Evolutionary conservation across 2,888 invertebrate genomes (phyloP), one percentile per base, ranked within the genome.

Genomic region (Drosophila recens): DNA sequence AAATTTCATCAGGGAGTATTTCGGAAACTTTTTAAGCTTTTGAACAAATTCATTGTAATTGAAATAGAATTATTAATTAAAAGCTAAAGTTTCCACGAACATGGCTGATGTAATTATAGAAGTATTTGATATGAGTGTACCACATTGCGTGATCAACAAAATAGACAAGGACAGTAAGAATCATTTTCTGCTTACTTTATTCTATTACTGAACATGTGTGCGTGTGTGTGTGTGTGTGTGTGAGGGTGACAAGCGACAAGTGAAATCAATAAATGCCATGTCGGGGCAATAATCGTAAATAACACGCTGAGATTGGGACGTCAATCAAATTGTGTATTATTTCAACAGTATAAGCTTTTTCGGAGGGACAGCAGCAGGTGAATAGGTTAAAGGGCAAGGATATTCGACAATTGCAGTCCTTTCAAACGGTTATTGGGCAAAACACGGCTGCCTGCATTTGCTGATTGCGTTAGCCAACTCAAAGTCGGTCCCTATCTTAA

Each of bases 311-410:
- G 75, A 62, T 71, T 70, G 61, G 9, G 71, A 59, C 74, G 82
- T 75, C 85, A 84, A 84, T 89, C 73, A 74, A 72, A 69, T 34
- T 71, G 56, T 77, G 79, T 79, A 86, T 88, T 86, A 79, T 79
- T 86, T 80, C 88, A 78, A 62, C 72, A 70, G 72, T 68, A 63
- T 52, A 34, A 15, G 64, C 57, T 63, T 65, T 34, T 30, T 36
- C 4, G 4, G 4, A 20, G 20, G 27, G 10, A n/a, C 6, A 33
- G 23, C 27, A 45, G 49, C 36, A 58, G 65, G 51, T 65, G 51
- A 53, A 38, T n/a, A 17, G 54, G 17, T 45, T 36, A 63, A 27
- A 46, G 48, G 13, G 11, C 49, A 48, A 10, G 56, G 56, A 43
- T 56, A 20, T 48, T 63, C 40, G 10, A 15, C 30, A 46, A 30